A percentile compares a stretch with the other conserved stretches of the same genome.
Evolutionary conservation across 37 sponge, comb jelly and placozoan species (phyloP).

Genomic region (Chondrosia reniformis): DNA sequence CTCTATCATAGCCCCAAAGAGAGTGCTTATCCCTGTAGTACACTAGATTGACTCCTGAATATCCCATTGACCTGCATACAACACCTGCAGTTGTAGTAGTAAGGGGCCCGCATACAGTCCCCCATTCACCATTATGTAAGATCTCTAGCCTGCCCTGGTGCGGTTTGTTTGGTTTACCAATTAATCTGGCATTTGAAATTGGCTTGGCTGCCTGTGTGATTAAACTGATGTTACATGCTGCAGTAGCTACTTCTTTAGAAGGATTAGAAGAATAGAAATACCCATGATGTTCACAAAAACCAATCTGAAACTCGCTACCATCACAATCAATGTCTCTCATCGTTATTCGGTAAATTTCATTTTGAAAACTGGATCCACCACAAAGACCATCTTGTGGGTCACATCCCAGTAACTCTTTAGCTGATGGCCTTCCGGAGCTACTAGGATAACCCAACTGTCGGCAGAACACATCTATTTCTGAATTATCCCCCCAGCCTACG

Average conservation of each 20-base stretch:
- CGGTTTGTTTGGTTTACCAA: background rate
- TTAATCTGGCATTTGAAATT: too few relatives aligned
- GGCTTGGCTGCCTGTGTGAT: too few relatives aligned
- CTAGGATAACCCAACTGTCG: slow-evolving; percentile 31
- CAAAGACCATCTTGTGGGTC: background rate
- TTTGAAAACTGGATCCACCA: background rate
- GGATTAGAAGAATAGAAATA: background rate
- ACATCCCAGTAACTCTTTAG: background rate
- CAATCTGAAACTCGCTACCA: background rate
- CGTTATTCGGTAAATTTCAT: background rate
- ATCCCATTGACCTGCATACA: background rate
- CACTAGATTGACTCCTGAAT: background rate
- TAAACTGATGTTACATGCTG: too few relatives aligned
- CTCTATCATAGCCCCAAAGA: too few relatives aligned
- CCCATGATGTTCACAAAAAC: background rate
- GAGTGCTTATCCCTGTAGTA: background rate
- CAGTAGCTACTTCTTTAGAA: background rate
- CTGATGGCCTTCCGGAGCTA: background rate
- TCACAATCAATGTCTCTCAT: background rate
- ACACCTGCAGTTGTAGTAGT: background rate
- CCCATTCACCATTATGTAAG: background rate
- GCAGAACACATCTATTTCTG: slow-evolving; percentile 12
- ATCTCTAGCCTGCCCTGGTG: background rate
- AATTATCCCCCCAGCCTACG: slow-evolving; percentile 26
- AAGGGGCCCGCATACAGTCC: background rate